Conservation (phyloP, 1,140 invertebrate species). For the Littorina saxatilis region DNA sequence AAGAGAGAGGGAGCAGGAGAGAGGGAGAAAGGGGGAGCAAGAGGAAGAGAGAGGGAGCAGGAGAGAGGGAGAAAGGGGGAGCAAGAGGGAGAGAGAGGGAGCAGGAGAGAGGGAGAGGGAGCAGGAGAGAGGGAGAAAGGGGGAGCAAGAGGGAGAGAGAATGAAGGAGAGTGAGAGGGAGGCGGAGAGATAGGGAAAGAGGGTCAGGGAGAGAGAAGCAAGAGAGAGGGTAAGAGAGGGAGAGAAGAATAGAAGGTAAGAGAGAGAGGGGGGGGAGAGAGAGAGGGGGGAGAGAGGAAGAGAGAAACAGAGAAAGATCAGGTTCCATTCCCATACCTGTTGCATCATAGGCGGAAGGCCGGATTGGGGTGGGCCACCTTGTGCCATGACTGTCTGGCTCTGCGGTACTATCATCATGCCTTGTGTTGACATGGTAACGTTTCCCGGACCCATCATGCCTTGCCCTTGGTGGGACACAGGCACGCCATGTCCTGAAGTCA, state of each 20-base stretch:
- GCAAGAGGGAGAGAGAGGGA: neutral
- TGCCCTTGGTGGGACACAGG: slow-evolving; percentile 7
- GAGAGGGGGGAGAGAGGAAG: too few species aligned
- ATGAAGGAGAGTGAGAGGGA: slow-evolving; percentile 8
- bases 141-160: slow-evolving; percentile 8
- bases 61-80: neutral
- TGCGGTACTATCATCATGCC: slow-evolving; percentile 40
- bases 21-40: too few species aligned
- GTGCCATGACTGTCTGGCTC: slow-evolving; percentile 14
- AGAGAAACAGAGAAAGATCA: too few species aligned
- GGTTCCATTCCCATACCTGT: too few species aligned
- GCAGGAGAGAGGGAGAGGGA: neutral
- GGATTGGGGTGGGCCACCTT: slow-evolving; percentile 42
- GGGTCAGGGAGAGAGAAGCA: too few species aligned
- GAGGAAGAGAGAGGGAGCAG: neutral
- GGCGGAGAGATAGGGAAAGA: too few species aligned
- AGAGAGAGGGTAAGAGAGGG: too few species aligned
- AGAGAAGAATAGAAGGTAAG: too few species aligned
- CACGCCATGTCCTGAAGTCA: neutral
- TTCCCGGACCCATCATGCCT: slow-evolving; percentile 32
- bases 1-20: neutral
- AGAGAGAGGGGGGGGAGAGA: too few species aligned
- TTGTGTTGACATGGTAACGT: slow-evolving; percentile 28
- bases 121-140: neutral
- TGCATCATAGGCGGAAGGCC: slow-evolving; percentile 50